phyloP scores from a whole-genome alignment of 2,888 invertebrate species.

The Brenthis ino region DNA sequence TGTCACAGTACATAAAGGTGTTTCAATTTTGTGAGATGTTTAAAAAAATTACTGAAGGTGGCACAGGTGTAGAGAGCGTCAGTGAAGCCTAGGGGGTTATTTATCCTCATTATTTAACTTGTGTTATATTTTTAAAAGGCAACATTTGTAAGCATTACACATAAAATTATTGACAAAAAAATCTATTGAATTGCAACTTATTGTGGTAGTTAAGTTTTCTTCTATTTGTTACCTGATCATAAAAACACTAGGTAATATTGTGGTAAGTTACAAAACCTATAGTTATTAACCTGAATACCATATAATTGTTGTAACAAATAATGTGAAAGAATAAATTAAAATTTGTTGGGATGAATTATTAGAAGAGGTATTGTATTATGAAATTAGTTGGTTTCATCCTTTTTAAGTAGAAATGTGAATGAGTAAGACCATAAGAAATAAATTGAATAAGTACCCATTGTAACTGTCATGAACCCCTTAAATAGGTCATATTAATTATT shows the following conservation, averaged over 20 bases:
- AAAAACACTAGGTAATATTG: constrained; percentile 20
- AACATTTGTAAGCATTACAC: too few species aligned
- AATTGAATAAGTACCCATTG: background rate
- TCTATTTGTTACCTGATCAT: background rate
- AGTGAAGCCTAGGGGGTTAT: too few species aligned
- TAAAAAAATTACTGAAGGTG: too few species aligned
- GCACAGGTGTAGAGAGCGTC: too few species aligned
- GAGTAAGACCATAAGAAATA: background rate
- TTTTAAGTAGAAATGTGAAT: background rate
- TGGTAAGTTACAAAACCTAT: constrained; percentile 34
- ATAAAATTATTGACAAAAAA: too few species aligned
- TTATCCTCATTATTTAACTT: too few species aligned
- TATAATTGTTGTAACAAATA: constrained; percentile 14
- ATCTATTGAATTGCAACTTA: too few species aligned
- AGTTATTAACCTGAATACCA: constrained; percentile 36
- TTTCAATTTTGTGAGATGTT: too few species aligned
- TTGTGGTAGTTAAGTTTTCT: background rate
- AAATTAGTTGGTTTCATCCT: background rate
- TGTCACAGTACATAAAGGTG: too few species aligned
- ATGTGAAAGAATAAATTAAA: background rate
- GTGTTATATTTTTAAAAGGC: too few species aligned
- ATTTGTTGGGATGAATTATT: background rate
- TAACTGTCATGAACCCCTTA: background rate
- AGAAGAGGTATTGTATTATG: background rate
- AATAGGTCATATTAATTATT: constrained; percentile 1